Evolutionary conservation across 2,888 invertebrate species (phyloP).

Genomic region (Thymelicus sylvestris): DNA sequence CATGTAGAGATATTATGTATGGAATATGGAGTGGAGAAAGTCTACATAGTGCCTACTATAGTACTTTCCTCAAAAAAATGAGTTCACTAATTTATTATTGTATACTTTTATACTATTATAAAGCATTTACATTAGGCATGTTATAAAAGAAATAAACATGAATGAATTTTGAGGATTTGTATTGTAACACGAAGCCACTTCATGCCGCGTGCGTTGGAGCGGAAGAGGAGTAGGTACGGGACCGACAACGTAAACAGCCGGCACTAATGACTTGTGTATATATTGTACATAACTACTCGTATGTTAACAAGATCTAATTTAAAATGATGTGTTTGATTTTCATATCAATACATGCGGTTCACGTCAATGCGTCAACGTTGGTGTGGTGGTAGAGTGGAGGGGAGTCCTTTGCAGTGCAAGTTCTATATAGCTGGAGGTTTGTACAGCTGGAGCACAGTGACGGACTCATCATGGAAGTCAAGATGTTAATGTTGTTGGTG

Average conservation of each 20-base stretch:
- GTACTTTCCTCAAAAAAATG: too few species aligned
- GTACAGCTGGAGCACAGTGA: background rate
- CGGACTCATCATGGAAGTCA: background rate
- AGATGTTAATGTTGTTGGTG: background rate
- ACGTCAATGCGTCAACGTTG: background rate
- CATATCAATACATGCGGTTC: background rate
- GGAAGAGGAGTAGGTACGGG: too few species aligned
- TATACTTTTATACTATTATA: too few species aligned
- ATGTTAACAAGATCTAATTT: background rate
- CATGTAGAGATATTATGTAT: too few species aligned
- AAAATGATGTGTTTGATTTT: slow-evolving; percentile 1
- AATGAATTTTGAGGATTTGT: too few species aligned
- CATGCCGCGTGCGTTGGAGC: too few species aligned
- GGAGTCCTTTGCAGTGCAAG: background rate
- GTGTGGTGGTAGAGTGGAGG: background rate
- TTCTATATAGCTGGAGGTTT: background rate
- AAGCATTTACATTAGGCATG: too few species aligned
- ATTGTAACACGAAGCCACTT: too few species aligned
- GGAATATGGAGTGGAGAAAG: too few species aligned
- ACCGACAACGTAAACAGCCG: background rate
- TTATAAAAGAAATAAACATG: too few species aligned
- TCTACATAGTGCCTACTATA: too few species aligned
- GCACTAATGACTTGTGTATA: background rate
- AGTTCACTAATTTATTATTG: too few species aligned
- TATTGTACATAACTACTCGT: background rate